These are phyloP conservation scores for Notolabrus celidotus DNA, from an alignment of 2,797 vertebrate species.

Conservation along the genomic window DNA sequence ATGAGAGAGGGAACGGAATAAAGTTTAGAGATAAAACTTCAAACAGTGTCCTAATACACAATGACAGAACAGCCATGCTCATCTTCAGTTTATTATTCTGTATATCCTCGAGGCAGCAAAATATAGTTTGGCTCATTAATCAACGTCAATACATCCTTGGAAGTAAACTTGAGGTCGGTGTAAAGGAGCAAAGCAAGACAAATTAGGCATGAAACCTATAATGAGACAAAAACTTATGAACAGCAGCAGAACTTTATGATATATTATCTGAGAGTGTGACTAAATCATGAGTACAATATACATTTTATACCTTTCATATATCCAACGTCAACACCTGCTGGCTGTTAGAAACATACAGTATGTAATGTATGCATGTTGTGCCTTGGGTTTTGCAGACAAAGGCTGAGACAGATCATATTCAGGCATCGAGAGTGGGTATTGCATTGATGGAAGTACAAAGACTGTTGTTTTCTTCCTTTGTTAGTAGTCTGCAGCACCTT, in stretches of 20 bases:
- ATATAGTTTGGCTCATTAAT: slow-evolving; percentile 65
- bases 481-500: not conserved
- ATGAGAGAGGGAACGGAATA: not conserved
- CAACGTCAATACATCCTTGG: slow-evolving; percentile 67
- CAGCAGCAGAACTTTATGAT: slow-evolving; percentile 18
- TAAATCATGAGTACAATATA: not conserved
- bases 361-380: not conserved
- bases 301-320: not conserved
- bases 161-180: slow-evolving; percentile 60
- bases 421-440: not conserved
- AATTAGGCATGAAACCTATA: slow-evolving; percentile 65
- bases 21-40: slow-evolving; percentile 38
- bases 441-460: not conserved
- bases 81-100: slow-evolving; percentile 53
- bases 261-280: slow-evolving; percentile 7
- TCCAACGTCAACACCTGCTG: not conserved
- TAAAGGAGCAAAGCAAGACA: slow-evolving; percentile 51
- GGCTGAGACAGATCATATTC: not conserved
- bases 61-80: slow-evolving; percentile 36
- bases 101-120: slow-evolving; percentile 50
- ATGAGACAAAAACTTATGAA: slow-evolving; percentile 42
- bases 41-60: slow-evolving; percentile 12
- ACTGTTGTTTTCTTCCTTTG: not conserved
- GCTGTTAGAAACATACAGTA: not conserved
- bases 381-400: not conserved